Percentiles rank a stretch among this genome's conserved stretches.
These are phyloP conservation scores for Ylistrum balloti DNA, from an alignment of 1,140 invertebrate species.

Conservation along the genomic window DNA sequence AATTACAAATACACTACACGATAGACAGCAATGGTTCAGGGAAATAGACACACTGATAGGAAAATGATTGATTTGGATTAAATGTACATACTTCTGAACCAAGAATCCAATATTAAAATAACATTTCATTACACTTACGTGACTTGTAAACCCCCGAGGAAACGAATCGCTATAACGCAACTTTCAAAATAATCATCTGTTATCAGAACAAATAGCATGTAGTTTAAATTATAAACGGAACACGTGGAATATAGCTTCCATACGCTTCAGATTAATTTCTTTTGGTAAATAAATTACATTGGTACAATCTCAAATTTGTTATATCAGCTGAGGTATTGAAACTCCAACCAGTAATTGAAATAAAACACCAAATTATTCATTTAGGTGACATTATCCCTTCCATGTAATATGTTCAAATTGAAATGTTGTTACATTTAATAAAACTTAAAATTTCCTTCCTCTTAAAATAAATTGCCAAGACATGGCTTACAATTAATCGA, in stretches of 20 bases:
- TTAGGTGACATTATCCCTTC: not conserved
- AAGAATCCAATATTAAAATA: not conserved
- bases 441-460: too few relatives aligned
- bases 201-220: not conserved
- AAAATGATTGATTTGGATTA: not conserved
- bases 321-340: not conserved
- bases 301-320: not conserved
- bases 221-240: not conserved
- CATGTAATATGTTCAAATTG: not conserved
- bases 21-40: not conserved
- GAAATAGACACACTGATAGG: not conserved
- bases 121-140: not conserved
- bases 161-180: not conserved
- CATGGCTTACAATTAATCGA: too few relatives aligned
- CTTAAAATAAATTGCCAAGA: too few relatives aligned
- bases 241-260: not conserved
- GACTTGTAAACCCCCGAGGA: not conserved
- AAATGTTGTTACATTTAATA: not conserved
- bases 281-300: not conserved
- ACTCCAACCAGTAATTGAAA: not conserved
- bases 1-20: too few relatives aligned
- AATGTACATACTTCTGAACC: not conserved
- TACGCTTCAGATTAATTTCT: not conserved
- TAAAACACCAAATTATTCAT: not conserved
- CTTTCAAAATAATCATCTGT: constrained; percentile 13